Percentiles rank a stretch among this genome's conserved stretches.
Conservation (phyloP, 2,888 invertebrate genomes). For the Dolichomitus sp. region DNA sequence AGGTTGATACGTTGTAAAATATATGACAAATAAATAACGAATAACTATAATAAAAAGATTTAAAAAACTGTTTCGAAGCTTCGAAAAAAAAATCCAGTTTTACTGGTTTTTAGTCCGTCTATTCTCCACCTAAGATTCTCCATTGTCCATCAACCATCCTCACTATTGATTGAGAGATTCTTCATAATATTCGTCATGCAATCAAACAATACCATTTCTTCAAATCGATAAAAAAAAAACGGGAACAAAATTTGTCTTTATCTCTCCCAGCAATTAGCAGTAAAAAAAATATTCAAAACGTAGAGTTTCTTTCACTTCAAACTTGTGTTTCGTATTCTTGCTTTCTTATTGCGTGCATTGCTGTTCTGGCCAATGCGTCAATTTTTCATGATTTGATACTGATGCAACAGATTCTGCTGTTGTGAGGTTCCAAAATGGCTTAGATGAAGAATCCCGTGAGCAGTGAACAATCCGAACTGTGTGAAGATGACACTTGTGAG, state of each 20-base stretch:
- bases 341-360: constrained; percentile 86
- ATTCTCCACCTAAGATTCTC: not conserved
- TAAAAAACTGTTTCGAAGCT: not conserved
- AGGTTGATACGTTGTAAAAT: constrained; percentile 1
- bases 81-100: constrained; percentile 18
- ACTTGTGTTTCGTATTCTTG: constrained; percentile 88
- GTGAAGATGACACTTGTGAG: constrained; percentile 85
- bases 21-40: constrained; percentile 26
- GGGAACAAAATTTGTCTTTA: not conserved
- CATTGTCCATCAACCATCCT: not conserved
- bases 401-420: constrained; percentile 77
- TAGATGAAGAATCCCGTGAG: constrained; percentile 79
- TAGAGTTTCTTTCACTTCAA: constrained; percentile 78
- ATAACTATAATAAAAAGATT: constrained; percentile 5
- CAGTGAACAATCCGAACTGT: constrained; percentile 77
- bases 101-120: not conserved
- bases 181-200: not conserved
- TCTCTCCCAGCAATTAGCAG: not conserved
- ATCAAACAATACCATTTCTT: not conserved
- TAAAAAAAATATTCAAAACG: not conserved
- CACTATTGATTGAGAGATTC: not conserved
- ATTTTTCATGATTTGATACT: constrained; percentile 64
- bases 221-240: not conserved
- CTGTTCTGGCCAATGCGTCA: constrained; percentile 59
- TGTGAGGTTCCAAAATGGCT: constrained; percentile 77